These are phyloP conservation scores for Lasioglossum calceatum DNA, from an alignment of 2,888 invertebrate species.

Conservation along the genomic window DNA sequence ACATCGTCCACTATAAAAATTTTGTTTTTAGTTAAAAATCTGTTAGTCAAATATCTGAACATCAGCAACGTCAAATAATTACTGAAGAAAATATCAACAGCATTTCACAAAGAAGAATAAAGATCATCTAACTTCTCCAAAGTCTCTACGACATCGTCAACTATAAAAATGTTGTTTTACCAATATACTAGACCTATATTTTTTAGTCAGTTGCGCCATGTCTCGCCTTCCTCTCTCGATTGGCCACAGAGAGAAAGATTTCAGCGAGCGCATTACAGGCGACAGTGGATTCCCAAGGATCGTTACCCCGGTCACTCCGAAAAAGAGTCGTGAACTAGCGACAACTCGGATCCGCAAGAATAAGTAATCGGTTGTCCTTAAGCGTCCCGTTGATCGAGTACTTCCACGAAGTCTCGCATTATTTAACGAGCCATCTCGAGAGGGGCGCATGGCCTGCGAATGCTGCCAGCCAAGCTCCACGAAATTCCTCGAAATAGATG, in stretches of 20 bases:
- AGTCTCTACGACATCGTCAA: no score
- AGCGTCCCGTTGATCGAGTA: constrained; percentile 49
- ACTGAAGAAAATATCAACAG: no score
- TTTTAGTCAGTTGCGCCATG: not conserved
- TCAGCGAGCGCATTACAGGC: not conserved
- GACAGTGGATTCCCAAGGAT: not conserved
- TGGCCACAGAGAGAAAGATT: not conserved
- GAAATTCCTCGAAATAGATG: constrained; percentile 62
- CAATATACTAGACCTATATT: not conserved
- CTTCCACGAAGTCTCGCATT: constrained; percentile 53
- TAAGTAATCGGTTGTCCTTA: constrained; percentile 39
- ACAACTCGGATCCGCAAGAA: constrained; percentile 30
- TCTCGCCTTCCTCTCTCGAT: not conserved
- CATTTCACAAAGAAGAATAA: no score
- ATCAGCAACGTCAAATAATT: no score
- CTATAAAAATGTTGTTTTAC: not conserved
- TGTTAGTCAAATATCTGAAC: no score
- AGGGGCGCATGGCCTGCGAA: constrained; percentile 13
- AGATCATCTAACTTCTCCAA: no score
- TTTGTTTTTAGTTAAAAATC: no score
- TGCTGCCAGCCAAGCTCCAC: constrained; percentile 52
- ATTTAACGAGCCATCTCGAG: constrained; percentile 46
- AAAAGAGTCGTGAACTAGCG: not conserved
- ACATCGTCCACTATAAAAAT: no score
- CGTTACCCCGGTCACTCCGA: not conserved